Percentiles rank a stretch among this genome's conserved stretches.
Evolutionary conservation across 92 coral and sea anemone genomes (phyloP).

Genomic region (Phymanthus crucifer): DNA sequence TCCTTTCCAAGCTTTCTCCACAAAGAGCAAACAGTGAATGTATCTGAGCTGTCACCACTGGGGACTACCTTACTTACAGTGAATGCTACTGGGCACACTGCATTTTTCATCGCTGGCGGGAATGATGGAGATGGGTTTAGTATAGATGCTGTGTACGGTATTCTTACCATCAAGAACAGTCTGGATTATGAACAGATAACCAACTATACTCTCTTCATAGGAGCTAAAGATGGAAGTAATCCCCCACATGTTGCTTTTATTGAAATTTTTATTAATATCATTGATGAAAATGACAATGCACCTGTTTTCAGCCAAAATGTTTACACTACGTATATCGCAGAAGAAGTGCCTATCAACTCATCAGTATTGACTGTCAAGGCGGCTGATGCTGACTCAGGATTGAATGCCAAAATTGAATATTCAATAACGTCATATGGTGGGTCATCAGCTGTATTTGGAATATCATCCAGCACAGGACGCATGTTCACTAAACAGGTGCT

Average conservation of each 20-base stretch:
- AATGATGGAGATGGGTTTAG: slow-evolving; percentile 69
- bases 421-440: slow-evolving; percentile 40
- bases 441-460: slow-evolving; percentile 53
- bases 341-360: slow-evolving; percentile 57
- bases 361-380: slow-evolving; percentile 65
- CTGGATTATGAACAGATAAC: slow-evolving; percentile 73
- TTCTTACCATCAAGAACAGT: slow-evolving; percentile 49
- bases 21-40: slow-evolving; percentile 41
- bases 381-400: slow-evolving; percentile 79
- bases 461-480: slow-evolving; percentile 68
- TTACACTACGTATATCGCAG: slow-evolving; percentile 58
- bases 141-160: slow-evolving; percentile 66
- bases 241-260: slow-evolving; percentile 73
- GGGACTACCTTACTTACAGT: slow-evolving; percentile 65
- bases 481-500: slow-evolving; percentile 61
- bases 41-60: slow-evolving; percentile 69
- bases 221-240: slow-evolving; percentile 76
- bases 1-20: slow-evolving; percentile 77
- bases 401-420: slow-evolving; percentile 74
- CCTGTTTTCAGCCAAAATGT: slow-evolving; percentile 70
- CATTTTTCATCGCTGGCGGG: slow-evolving; percentile 83
- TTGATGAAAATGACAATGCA: slow-evolving; percentile 81
- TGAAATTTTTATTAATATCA: slow-evolving; percentile 47
- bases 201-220: slow-evolving; percentile 71
- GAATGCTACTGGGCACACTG: slow-evolving; percentile 85